These are phyloP conservation scores for Poeciliopsis occidentalis DNA, from an alignment of 2,113 vertebrate genomes.

Conservation along the genomic window DNA sequence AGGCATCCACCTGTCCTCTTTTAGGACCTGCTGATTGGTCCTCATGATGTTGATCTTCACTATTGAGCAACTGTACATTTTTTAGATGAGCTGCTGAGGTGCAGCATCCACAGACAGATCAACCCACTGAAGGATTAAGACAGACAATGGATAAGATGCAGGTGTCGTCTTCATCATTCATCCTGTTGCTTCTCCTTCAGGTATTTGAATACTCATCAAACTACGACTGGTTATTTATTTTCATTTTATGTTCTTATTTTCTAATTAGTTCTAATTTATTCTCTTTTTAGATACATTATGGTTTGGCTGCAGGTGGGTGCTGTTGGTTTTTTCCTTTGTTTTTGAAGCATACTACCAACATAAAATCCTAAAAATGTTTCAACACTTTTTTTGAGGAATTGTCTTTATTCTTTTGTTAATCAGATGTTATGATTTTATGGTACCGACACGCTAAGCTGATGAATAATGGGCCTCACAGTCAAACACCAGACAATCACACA, in stretches of 20 bases:
- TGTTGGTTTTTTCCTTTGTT: not conserved
- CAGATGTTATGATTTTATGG: not conserved
- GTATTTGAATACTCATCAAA: slow-evolving; percentile 47
- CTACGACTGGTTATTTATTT: not conserved
- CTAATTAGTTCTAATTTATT: slow-evolving; percentile 5
- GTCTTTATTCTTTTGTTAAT: not conserved
- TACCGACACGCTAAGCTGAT: not conserved
- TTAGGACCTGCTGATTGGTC: slow-evolving; percentile 76
- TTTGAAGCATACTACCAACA: not conserved
- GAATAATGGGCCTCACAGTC: not conserved
- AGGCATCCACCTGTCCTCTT: slow-evolving; percentile 71
- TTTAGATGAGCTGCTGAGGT: slow-evolving; percentile 55
- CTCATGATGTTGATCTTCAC: slow-evolving; percentile 58
- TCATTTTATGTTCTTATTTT: not conserved
- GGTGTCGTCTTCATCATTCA: slow-evolving; percentile 48
- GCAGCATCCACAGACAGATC: slow-evolving; percentile 29
- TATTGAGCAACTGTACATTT: slow-evolving; percentile 23
- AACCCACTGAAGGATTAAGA: slow-evolving; percentile 26
- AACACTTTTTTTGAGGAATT: not conserved
- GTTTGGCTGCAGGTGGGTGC: slow-evolving; percentile 65
- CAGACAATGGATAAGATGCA: slow-evolving; percentile 58
- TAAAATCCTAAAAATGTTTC: not conserved
- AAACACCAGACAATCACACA: no score
- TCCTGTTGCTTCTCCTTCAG: slow-evolving; percentile 72
- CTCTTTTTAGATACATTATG: slow-evolving; percentile 62